phyloP scores from a whole-genome alignment of 2,797 vertebrate genomes.

The Natrix natrix region DNA sequence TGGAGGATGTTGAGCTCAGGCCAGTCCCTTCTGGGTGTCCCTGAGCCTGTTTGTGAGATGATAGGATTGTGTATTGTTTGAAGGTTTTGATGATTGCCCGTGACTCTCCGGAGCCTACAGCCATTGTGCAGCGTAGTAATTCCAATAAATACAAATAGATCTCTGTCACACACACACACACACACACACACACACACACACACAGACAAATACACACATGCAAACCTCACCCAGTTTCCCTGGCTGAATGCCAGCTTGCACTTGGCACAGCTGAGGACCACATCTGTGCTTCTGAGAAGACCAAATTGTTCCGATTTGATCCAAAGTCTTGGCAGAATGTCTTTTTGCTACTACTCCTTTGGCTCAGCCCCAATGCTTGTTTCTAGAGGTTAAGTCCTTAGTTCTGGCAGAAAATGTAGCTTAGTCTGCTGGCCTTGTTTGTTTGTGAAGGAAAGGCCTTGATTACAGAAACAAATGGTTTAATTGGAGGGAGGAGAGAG shows the following conservation, averaged over 20 bases:
- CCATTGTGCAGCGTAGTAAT: background rate
- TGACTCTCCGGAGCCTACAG: background rate
- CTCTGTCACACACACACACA: background rate
- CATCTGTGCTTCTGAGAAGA: conserved; percentile 9
- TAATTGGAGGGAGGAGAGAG: background rate
- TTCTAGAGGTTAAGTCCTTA: background rate
- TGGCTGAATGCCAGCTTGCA: background rate
- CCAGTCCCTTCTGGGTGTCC: background rate
- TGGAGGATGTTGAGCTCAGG: background rate
- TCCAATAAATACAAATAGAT: background rate
- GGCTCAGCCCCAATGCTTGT: background rate
- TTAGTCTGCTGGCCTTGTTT: too few species aligned
- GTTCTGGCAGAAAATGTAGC: background rate
- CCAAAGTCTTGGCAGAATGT: background rate
- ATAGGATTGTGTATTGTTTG: background rate
- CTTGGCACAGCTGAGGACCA: background rate
- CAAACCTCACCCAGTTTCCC: background rate
- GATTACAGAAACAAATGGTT: background rate
- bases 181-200: background rate
- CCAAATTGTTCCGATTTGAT: background rate
- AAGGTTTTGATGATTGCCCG: background rate
- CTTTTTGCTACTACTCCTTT: background rate
- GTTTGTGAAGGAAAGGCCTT: background rate
- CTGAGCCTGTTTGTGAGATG: background rate
- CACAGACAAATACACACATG: background rate